Base-by-base conservation (phyloP, 2,113 vertebrate genomes). In the Brevimyrus niger region DNA sequence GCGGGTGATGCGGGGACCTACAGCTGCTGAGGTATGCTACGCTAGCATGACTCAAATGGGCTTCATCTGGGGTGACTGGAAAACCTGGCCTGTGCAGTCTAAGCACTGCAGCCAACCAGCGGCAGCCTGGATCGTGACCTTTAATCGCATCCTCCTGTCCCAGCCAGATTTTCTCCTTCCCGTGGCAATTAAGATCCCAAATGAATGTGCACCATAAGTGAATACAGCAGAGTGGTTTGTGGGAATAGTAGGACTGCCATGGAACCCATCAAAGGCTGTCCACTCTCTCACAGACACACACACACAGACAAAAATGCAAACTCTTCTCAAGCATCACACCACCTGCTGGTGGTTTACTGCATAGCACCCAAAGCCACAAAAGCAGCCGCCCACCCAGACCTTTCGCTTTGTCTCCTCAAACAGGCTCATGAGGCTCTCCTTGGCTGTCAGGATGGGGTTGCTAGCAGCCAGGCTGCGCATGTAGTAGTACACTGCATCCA, bases 391-490 rank as follows among this genome's bases (percentile, higher is more conserved):
- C 85, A 13, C n/a, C 44, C 95, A 95, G 89, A 99, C 98, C 97
- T 99, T 99, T 80, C 98, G 97, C 91, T 99, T 99, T n/a, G 97
- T 98, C 94, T 99, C 98, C 92, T 99, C 98, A 92, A 99, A 99
- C 85, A 99, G 97, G 69, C 98, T 99, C 97, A 98, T 99, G 73
- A 99, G 96, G 92, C 98, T 99, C 93, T 99, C 98, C 92, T 98
- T 99, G 90, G 98, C 98, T 17, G 98, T 99, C 90, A 99, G 96
- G 93, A 99, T 99, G 87, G 98, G 98, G 93, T 99, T 99, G 94
- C 98, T 99, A 19, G 97, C 98, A 55, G 98, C 98, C 95, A 99
- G 95, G 90, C 98, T 99, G 69, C 98, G 97, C 98, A 99, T 99
- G 92, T 99, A 99, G 90, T 99, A 99, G 95, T 99, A 99, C 1